phyloP scores from a whole-genome alignment of 2,113 vertebrate genomes.

The Poeciliopsis occidentalis region DNA sequence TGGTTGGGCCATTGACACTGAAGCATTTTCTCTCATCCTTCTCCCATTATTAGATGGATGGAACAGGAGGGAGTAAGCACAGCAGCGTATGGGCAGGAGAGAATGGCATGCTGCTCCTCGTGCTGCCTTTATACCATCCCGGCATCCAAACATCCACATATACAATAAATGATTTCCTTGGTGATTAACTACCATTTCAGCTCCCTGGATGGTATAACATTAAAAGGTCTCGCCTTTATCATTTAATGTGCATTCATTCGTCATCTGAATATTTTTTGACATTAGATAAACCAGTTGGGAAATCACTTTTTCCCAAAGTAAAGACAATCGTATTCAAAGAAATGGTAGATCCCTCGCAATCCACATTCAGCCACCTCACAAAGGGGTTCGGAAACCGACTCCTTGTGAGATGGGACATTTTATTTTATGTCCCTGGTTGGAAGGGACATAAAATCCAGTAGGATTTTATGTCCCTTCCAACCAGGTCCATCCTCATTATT shows the following conservation, averaged over 20 bases:
- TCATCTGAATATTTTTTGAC: not conserved
- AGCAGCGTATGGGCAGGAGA: too few relatives aligned
- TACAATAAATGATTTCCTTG: too few relatives aligned
- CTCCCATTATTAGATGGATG: too few relatives aligned
- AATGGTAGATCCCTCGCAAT: not conserved
- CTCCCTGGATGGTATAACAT: not conserved
- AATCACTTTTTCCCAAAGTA: not conserved
- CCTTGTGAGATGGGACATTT: not conserved
- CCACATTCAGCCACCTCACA: not conserved
- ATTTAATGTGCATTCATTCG: not conserved
- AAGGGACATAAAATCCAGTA: too few relatives aligned
- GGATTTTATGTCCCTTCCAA: not conserved
- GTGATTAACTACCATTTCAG: conserved; percentile 10
- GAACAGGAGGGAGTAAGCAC: too few relatives aligned
- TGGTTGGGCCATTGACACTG: too few relatives aligned
- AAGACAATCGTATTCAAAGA: not conserved
- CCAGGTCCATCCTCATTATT: not conserved
- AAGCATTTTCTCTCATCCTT: too few relatives aligned
- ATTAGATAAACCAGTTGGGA: not conserved
- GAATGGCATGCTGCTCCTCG: too few relatives aligned
- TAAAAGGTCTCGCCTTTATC: conserved; percentile 10
- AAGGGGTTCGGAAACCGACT: not conserved
- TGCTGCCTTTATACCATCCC: too few relatives aligned
- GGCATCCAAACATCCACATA: too few relatives aligned
- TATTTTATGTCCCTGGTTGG: too few relatives aligned